Percentiles rank a stretch among this genome's conserved stretches.
Conservation (phyloP, 2,888 invertebrate genomes). For the Iselma pallidipennis region DNA sequence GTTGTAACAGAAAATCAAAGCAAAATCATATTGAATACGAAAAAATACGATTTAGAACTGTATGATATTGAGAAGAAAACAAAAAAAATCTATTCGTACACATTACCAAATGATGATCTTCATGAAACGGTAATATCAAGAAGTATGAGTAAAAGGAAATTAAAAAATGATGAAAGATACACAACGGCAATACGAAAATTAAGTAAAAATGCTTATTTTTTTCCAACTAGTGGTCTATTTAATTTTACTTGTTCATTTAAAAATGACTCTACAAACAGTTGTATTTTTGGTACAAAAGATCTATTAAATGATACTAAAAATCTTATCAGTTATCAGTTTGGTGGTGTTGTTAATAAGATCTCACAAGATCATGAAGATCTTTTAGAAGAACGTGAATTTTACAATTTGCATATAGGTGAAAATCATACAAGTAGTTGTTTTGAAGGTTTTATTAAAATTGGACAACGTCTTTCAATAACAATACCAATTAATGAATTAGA, state of each 20-base stretch:
- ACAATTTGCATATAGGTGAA: slow-evolving; percentile 28
- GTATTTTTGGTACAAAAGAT: slow-evolving; percentile 35
- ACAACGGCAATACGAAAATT: slow-evolving; percentile 63
- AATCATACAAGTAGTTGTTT: slow-evolving; percentile 34
- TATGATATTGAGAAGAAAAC: slow-evolving; percentile 50
- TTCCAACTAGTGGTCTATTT: slow-evolving; percentile 64
- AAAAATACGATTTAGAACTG: slow-evolving; percentile 62
- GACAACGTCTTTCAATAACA: slow-evolving; percentile 51
- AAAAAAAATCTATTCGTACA: slow-evolving; percentile 55
- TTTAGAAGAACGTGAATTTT: slow-evolving; percentile 38
- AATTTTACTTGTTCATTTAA: slow-evolving; percentile 44
- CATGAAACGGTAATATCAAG: slow-evolving; percentile 37
- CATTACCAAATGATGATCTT: slow-evolving; percentile 34
- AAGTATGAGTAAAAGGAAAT: slow-evolving; percentile 59
- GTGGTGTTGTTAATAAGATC: slow-evolving; percentile 10
- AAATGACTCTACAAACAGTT: slow-evolving; percentile 18
- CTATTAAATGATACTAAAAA: slow-evolving; percentile 25
- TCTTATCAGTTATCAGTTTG: slow-evolving; percentile 10
- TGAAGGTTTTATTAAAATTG: slow-evolving; percentile 51
- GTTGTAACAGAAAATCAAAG: slow-evolving; percentile 56
- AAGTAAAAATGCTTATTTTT: slow-evolving; percentile 62
- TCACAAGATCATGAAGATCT: slow-evolving; percentile 33
- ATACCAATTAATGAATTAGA: slow-evolving; percentile 55
- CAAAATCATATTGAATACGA: slow-evolving; percentile 57
- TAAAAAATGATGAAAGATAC: slow-evolving; percentile 63